A percentile compares a stretch with the other conserved stretches of the same genome.
phyloP scores from a whole-genome alignment of 2,113 vertebrate genomes.

The Piaya cayana region DNA sequence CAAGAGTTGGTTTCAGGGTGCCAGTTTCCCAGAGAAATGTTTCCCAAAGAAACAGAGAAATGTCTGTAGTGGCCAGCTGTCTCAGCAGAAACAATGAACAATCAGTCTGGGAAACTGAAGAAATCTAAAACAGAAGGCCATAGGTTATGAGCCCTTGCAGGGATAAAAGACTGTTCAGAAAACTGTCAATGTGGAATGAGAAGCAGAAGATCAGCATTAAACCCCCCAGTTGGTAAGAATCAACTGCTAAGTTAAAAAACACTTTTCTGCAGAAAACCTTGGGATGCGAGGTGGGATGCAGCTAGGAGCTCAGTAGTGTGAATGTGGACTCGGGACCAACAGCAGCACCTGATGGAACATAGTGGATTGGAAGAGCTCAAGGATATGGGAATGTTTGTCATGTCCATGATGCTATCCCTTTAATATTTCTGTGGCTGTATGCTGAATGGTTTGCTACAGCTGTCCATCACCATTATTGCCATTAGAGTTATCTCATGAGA shows the following conservation, averaged over 20 bases:
- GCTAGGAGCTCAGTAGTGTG: fast-evolving
- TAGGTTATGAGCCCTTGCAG: too few relatives aligned
- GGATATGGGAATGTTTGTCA: neutral
- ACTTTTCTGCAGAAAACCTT: neutral
- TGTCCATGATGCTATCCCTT: neutral
- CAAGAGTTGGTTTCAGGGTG: neutral
- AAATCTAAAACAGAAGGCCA: neutral
- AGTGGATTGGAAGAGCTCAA: neutral
- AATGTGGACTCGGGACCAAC: fast-evolving
- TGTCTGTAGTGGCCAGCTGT: neutral
- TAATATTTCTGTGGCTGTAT: neutral
- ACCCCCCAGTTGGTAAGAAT: neutral
- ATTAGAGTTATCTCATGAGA: neutral
- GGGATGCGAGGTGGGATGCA: neutral
- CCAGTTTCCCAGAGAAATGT: neutral
- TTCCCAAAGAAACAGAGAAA: neutral
- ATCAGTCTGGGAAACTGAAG: neutral
- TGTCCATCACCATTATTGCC: neutral
- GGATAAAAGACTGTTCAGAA: neutral
- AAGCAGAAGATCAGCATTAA: neutral
- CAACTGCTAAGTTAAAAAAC: neutral
- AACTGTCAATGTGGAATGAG: neutral
- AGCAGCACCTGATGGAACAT: neutral
- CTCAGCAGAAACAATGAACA: neutral
- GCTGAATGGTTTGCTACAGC: neutral